A percentile compares a stretch with the other conserved stretches of the same genome.
Conservation (phyloP, 2,888 invertebrate genomes). For the Aplocera efformata region DNA sequence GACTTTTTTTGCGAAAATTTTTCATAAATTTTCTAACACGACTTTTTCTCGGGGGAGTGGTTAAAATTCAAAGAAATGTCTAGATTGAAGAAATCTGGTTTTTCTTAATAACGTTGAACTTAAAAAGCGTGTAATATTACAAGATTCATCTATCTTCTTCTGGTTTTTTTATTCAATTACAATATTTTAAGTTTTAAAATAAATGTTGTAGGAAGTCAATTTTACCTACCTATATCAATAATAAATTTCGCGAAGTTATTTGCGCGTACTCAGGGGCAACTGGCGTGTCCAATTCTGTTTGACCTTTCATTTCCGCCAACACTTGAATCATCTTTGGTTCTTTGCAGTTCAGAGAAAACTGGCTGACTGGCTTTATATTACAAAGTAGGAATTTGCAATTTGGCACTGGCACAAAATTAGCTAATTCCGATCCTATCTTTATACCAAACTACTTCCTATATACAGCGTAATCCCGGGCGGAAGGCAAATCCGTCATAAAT, state of each 20-base stretch:
- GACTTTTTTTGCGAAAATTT: too few relatives aligned
- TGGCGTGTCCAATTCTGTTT: constrained; percentile 10
- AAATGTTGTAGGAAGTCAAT: too few relatives aligned
- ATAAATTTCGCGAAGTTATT: constrained; percentile 16
- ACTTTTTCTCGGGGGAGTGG: too few relatives aligned
- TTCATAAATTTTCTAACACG: too few relatives aligned
- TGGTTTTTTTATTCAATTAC: too few relatives aligned
- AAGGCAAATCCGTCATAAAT: constrained; percentile 9
- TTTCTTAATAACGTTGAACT: too few relatives aligned
- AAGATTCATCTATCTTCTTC: too few relatives aligned
- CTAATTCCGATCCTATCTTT: constrained; percentile 16
- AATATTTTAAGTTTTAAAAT: too few relatives aligned
- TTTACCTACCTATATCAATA: constrained; percentile 2
- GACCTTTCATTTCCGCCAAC: constrained; percentile 21
- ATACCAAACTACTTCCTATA: constrained; percentile 20
- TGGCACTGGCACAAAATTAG: constrained; percentile 23
- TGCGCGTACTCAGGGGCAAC: constrained; percentile 17
- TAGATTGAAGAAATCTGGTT: too few relatives aligned
- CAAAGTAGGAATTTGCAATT: constrained; percentile 6
- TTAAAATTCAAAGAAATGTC: too few relatives aligned
- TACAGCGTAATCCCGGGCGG: constrained; percentile 5
- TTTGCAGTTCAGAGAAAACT: constrained; percentile 10
- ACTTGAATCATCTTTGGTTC: constrained; percentile 7
- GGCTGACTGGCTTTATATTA: constrained; percentile 12
- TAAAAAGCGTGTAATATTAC: too few relatives aligned